A percentile compares a stretch with the other conserved stretches of the same genome.
Evolutionary conservation across 2,113 vertebrate genomes (phyloP).

Genomic region (Bucco capensis): DNA sequence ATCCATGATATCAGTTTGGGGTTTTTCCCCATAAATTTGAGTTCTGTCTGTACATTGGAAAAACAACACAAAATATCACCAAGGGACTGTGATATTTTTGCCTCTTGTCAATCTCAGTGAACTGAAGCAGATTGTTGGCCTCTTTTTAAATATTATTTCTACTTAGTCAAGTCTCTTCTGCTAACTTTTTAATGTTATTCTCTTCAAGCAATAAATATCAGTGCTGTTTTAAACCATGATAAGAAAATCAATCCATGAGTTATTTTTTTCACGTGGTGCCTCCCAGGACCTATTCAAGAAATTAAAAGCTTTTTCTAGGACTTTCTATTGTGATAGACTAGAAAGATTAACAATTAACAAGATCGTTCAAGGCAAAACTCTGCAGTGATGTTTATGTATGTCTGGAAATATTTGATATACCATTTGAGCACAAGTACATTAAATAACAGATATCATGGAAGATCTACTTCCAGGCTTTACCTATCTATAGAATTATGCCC

Average conservation of each 20-base stretch:
- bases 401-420: not conserved
- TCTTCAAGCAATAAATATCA: constrained; percentile 74
- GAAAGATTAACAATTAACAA: constrained; percentile 53
- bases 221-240: constrained; percentile 68
- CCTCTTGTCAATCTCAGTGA: not conserved
- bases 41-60: not conserved
- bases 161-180: not conserved
- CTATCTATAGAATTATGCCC: not conserved
- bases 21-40: not conserved
- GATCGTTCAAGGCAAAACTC: not conserved
- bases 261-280: constrained; percentile 15
- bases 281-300: constrained; percentile 60
- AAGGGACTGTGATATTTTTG: not conserved
- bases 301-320: constrained; percentile 66
- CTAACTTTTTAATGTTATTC: not conserved
- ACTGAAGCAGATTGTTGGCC: not conserved
- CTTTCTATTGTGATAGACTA: constrained; percentile 47
- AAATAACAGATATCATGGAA: not conserved
- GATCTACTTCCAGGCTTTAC: not conserved
- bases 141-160: not conserved
- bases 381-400: not conserved
- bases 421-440: not conserved
- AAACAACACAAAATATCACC: not conserved
- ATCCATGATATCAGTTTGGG: fast-evolving
- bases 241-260: constrained; percentile 71